Conservation (phyloP, 2,888 invertebrate genomes). For the Junonia oenone region DNA sequence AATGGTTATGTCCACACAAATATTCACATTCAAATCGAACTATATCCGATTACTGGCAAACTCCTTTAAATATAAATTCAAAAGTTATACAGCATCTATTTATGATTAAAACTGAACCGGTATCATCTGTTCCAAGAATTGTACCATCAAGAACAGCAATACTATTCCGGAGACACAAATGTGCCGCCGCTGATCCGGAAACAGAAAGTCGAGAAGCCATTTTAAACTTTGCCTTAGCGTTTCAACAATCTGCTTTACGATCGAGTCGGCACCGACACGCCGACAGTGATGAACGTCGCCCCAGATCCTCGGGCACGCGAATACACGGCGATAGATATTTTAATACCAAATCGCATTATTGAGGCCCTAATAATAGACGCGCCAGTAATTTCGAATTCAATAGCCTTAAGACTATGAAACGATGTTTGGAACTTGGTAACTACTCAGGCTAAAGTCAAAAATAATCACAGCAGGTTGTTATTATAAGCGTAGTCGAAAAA, state of each 20-base stretch:
- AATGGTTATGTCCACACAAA: too few relatives aligned
- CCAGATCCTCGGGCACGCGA: constrained; percentile 38
- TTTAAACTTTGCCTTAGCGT: constrained; percentile 28
- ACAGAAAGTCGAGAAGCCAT: constrained; percentile 17
- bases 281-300: constrained; percentile 37
- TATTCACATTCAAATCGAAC: too few relatives aligned
- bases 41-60: too few relatives aligned
- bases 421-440: not conserved
- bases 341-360: constrained; percentile 9
- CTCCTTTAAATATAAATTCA: not conserved
- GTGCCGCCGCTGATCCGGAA: constrained; percentile 16
- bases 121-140: not conserved
- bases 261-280: constrained; percentile 28
- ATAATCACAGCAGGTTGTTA: not conserved
- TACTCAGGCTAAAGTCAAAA: not conserved
- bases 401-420: not conserved
- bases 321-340: constrained; percentile 22
- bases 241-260: constrained; percentile 34
- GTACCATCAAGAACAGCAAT: not conserved
- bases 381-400: not conserved
- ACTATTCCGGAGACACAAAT: constrained; percentile 10
- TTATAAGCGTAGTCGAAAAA: not conserved
- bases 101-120: not conserved
- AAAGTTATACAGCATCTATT: not conserved
- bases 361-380: not conserved